Evolutionary conservation across 2,888 invertebrate genomes (phyloP).

Genomic region (Ophion slaviceki): DNA sequence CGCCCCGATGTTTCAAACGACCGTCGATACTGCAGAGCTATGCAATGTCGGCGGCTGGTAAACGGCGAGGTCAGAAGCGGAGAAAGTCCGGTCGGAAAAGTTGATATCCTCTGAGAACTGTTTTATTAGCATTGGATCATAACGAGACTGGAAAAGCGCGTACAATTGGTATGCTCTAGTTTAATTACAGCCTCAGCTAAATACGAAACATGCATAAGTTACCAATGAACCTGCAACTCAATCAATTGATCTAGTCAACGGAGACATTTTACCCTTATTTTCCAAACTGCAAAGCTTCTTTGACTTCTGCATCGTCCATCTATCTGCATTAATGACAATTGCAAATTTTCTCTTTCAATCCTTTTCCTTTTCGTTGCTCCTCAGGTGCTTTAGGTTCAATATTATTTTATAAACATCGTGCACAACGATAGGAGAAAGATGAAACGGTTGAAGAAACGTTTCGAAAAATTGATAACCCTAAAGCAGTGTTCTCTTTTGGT

Average conservation of each 20-base stretch:
- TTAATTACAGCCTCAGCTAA: neutral
- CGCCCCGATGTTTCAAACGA: neutral
- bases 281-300: neutral
- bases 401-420: neutral
- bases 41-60: conserved; percentile 2
- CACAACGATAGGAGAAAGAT: neutral
- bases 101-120: neutral
- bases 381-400: neutral
- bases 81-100: neutral
- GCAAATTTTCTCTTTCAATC: neutral
- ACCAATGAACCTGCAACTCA: neutral
- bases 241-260: conserved; percentile 1
- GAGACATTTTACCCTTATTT: neutral
- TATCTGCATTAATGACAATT: neutral
- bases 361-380: neutral
- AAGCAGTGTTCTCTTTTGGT: no score
- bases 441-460: no score
- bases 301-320: neutral
- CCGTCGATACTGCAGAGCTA: neutral
- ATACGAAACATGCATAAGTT: neutral
- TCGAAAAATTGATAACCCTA: no score
- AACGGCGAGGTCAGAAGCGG: neutral
- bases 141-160: neutral
- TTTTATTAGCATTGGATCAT: conserved; percentile 24
- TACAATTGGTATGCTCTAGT: neutral